Evolutionary conservation across 1,140 invertebrate genomes (phyloP), one percentile per base, ranked within the genome.

Genomic region (Eciton burchellii): DNA sequence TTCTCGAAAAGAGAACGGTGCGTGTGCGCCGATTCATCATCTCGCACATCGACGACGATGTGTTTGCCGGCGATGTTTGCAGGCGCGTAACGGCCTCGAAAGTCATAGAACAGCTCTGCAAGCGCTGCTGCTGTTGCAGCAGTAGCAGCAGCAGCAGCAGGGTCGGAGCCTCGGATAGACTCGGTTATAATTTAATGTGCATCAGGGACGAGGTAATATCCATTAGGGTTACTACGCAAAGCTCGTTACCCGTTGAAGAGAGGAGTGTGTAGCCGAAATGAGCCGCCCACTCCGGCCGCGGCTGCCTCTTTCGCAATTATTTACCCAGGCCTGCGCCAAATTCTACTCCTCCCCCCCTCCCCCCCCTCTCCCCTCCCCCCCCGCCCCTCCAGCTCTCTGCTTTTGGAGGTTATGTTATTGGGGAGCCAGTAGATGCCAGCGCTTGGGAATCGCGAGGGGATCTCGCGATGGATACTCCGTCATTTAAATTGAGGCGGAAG

Each of bases 221-320:
- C 86, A 83, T 88, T 77, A 82, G 77, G 52, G 79, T 83, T 82
- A 88, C 81, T 85, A 70, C 60, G 52, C 76, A 66, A 81, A 68
- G 72, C 54, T 85, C 74, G 68, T 81, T 89, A 81, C 41, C 52
- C n/a, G 62, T 8, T 74, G 43, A 82, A 54, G 49, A 66, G 56
- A 62, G 59, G 45, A 72, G 49, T 49, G 29, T 47, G 59, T 49
- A 57, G 47, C 57, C 59, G 72, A 70, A 81, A 84, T 62, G 60
- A 84, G 65, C 60, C 63, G 63, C 68, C 65, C 62, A 66, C 60
- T 77, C 60, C 35, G n/a, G 21, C 63, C 49, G 35, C 35, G 26
- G 24, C 72, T 49, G 54, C 73, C 74, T 68, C 59, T 83, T 83
- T 76, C 49, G 62, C 63, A 66, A 60, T 79, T 83, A 83, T 83